Conservation (phyloP, 1,140 invertebrate species). For the Chionoecetes opilio region DNA sequence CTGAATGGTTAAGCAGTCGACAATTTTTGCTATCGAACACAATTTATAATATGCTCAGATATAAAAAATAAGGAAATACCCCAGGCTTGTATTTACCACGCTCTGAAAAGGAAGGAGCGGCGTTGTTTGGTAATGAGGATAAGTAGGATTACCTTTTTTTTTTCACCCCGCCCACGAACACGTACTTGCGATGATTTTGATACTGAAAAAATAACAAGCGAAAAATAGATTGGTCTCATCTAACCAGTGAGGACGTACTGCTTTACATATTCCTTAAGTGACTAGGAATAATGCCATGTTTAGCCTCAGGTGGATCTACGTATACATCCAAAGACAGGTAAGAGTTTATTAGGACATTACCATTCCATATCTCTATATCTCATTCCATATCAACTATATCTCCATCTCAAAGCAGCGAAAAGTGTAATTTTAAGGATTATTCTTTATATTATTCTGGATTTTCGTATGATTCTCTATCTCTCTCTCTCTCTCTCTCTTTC, state of each 20-base stretch:
- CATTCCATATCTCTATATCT: too few relatives aligned
- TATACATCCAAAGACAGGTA: background rate
- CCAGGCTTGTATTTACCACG: too few relatives aligned
- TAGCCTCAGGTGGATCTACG: background rate
- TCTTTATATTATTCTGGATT: background rate
- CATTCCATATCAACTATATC: too few relatives aligned
- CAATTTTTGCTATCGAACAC: background rate
- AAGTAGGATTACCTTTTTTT: too few relatives aligned
- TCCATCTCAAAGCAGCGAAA: background rate
- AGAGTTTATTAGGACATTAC: background rate
- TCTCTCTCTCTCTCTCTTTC: too few relatives aligned
- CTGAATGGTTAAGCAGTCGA: background rate
- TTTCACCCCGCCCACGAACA: too few relatives aligned
- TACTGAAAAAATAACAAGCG: background rate
- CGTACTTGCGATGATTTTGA: too few relatives aligned
- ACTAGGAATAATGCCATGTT: background rate
- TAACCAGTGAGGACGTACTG: too few relatives aligned
- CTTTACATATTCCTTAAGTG: too few relatives aligned
- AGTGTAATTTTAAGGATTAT: background rate
- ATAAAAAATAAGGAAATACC: background rate
- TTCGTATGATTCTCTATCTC: background rate
- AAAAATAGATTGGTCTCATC: background rate
- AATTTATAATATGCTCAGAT: background rate
- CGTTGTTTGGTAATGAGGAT: too few relatives aligned
- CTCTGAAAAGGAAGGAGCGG: too few relatives aligned